Percentiles rank a stretch among this genome's conserved stretches.
Conservation (phyloP, 2,888 invertebrate species). For the Heteropelma amictum region DNA sequence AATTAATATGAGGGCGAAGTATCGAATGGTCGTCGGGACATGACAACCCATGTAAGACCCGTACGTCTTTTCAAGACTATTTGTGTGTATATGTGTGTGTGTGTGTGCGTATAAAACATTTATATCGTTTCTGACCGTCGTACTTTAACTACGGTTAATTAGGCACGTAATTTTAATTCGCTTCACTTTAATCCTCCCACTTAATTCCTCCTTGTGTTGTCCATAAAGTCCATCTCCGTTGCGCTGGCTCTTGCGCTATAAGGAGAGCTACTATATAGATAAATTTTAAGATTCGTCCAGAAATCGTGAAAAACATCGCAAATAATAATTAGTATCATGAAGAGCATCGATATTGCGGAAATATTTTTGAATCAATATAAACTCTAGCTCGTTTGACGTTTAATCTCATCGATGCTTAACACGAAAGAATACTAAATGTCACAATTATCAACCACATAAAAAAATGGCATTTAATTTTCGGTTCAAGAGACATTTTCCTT, state of each 20-base stretch:
- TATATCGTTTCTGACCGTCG: conserved; percentile 35
- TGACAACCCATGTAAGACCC: conserved; percentile 3
- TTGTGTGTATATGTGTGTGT: not conserved
- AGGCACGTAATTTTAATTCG: conserved; percentile 64
- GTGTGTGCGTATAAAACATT: conserved; percentile 5
- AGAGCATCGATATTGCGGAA: not conserved
- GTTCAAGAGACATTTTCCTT: too few relatives aligned
- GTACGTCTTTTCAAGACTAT: not conserved
- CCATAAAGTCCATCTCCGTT: not conserved
- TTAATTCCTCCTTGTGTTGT: conserved; percentile 28
- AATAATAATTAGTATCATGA: conserved; percentile 2
- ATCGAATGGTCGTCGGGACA: conserved; percentile 26
- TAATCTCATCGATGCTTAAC: too few relatives aligned
- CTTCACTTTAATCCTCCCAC: conserved; percentile 56
- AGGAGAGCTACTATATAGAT: not conserved
- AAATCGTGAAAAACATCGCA: not conserved
- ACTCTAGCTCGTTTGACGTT: too few relatives aligned
- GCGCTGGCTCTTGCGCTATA: not conserved
- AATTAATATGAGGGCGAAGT: conserved; percentile 20
- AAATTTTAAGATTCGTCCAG: conserved; percentile 13
- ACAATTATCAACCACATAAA: too few relatives aligned
- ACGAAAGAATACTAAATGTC: too few relatives aligned
- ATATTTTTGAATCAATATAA: not conserved
- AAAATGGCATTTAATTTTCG: too few relatives aligned
- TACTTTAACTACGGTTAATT: conserved; percentile 60